phyloP scores from a whole-genome alignment of 2,113 vertebrate species.

The Plotosus lineatus region DNA sequence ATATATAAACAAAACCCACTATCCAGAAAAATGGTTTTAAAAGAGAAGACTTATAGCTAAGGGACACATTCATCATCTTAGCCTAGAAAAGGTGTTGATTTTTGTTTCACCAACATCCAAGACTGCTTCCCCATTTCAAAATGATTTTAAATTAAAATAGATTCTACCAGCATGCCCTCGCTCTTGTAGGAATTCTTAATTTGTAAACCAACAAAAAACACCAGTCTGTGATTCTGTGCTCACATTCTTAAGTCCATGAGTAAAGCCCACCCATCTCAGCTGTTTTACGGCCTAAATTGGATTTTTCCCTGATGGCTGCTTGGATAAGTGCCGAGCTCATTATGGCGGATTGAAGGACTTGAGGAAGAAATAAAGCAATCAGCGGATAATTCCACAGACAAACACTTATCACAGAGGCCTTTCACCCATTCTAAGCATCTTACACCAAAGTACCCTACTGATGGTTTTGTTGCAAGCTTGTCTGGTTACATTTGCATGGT shows the following conservation, averaged over 20 bases:
- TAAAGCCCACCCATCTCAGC: constrained; percentile 34
- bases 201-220: constrained; percentile 20
- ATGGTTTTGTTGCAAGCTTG: background rate
- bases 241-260: constrained; percentile 31
- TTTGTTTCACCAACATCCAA: background rate
- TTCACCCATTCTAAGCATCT: constrained; percentile 25
- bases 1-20: no score
- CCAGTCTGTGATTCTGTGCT: constrained; percentile 28
- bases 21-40: background rate
- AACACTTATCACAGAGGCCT: constrained; percentile 40
- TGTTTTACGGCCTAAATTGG: constrained; percentile 49
- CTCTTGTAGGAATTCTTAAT: constrained; percentile 24
- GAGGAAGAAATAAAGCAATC: constrained; percentile 53
- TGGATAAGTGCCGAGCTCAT: constrained; percentile 54
- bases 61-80: background rate
- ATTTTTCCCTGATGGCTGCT: constrained; percentile 50
- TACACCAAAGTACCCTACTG: background rate
- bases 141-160: constrained; percentile 1
- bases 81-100: background rate
- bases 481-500: background rate
- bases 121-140: background rate
- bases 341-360: constrained; percentile 47
- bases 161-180: constrained; percentile 4
- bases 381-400: constrained; percentile 46
- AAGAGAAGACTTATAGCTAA: background rate